Evolutionary conservation across 1,140 invertebrate genomes (phyloP).

Genomic region (Eriocheir sinensis): DNA sequence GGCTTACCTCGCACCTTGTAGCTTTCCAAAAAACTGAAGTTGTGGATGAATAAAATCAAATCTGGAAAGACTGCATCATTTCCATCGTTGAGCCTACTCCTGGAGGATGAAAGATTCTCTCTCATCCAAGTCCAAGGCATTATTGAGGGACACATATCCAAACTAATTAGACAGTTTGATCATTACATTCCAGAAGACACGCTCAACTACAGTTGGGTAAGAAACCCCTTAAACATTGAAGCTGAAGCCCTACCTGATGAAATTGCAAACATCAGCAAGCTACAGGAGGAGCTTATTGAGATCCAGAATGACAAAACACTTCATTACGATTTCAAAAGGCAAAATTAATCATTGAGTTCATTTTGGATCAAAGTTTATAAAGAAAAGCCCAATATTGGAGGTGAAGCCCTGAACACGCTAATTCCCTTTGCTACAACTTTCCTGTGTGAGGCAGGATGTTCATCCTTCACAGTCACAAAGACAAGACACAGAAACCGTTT

Average conservation of each 20-base stretch:
- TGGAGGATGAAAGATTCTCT: slow-evolving; percentile 35
- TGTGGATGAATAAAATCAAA: slow-evolving; percentile 40
- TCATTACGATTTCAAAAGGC: too few species aligned
- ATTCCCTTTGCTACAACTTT: slow-evolving; percentile 31
- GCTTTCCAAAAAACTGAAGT: slow-evolving; percentile 56
- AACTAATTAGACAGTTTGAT: slow-evolving; percentile 24
- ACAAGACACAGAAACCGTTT: slow-evolving; percentile 20
- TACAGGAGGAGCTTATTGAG: too few species aligned
- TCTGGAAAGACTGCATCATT: slow-evolving; percentile 38
- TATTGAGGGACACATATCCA: slow-evolving; percentile 41
- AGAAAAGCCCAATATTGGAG: slow-evolving; percentile 31
- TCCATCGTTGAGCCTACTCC: slow-evolving; percentile 32
- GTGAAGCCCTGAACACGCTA: slow-evolving; percentile 49
- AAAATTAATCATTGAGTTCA: too few species aligned
- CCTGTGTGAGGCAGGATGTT: neutral
- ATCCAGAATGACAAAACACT: too few species aligned
- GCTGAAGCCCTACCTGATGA: neutral
- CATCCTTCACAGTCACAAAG: slow-evolving; percentile 28
- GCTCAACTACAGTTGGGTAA: neutral
- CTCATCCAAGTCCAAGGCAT: slow-evolving; percentile 49
- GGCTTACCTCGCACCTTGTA: neutral
- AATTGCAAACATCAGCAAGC: too few species aligned
- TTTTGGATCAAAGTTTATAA: slow-evolving; percentile 27
- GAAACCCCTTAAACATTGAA: neutral
- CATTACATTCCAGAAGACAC: neutral